A percentile compares a stretch with the other conserved stretches of the same genome.
Conservation (phyloP, 2,113 vertebrate genomes). For the Aspidoscelis tigris region DNA sequence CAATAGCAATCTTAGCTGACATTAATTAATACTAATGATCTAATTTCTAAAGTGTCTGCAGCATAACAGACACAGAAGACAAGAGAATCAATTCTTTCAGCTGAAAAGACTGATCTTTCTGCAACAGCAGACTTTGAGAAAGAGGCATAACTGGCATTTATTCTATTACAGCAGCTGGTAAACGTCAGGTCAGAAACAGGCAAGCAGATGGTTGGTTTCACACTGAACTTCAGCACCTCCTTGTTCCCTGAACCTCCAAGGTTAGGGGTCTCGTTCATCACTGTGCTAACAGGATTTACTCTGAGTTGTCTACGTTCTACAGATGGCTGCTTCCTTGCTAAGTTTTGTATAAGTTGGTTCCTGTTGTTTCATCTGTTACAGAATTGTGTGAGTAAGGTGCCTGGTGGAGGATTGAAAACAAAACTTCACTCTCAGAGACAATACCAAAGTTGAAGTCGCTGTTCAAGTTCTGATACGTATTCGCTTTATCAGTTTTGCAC, state of each 20-base stretch:
- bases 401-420: neutral
- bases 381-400: rapidly evolving
- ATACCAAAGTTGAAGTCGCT: neutral
- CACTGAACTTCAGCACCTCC: neutral
- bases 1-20: neutral
- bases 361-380: slow-evolving; percentile 8
- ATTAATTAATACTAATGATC: neutral
- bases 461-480: neutral
- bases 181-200: neutral
- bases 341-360: rapidly evolving
- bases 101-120: neutral
- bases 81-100: neutral
- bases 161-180: neutral
- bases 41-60: slow-evolving; percentile 3
- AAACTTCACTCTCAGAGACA: neutral
- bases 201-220: slow-evolving; percentile 1
- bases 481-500: neutral
- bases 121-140: neutral
- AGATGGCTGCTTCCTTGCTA: neutral
- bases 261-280: neutral
- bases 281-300: neutral
- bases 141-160: neutral
- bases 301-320: neutral
- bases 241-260: neutral
- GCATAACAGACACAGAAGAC: too few relatives aligned